A percentile compares a stretch with the other conserved stretches of the same genome.
These are phyloP conservation scores for Adrianichthys oophorus DNA, from an alignment of 2,797 vertebrate genomes.

Conservation along the genomic window DNA sequence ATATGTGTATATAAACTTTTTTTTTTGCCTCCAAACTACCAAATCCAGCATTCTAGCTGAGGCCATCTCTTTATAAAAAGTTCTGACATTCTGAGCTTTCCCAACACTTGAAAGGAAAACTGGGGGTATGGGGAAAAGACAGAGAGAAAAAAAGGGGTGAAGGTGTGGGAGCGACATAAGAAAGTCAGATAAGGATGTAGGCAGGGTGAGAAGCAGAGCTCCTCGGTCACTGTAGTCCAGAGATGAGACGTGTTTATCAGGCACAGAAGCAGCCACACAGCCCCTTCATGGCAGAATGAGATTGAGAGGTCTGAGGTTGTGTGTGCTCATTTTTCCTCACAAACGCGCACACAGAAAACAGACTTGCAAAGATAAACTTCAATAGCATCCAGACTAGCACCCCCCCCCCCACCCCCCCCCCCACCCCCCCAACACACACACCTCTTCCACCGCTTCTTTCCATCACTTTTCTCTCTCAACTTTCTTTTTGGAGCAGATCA, in stretches of 20 bases:
- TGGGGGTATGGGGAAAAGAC: slow-evolving; percentile 18
- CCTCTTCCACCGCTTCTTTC: slow-evolving; percentile 54
- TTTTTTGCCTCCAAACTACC: slow-evolving; percentile 26
- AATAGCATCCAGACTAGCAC: slow-evolving; percentile 57
- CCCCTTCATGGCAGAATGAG: slow-evolving; percentile 72
- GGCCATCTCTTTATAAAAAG: slow-evolving; percentile 27
- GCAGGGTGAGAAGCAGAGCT: slow-evolving; percentile 57
- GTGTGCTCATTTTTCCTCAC: slow-evolving; percentile 27
- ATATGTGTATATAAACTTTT: background rate
- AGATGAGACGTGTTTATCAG: slow-evolving; percentile 75
- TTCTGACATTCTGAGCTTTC: slow-evolving; percentile 40
- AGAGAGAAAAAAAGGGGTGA: slow-evolving; percentile 29
- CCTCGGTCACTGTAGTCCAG: slow-evolving; percentile 51
- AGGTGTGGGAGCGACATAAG: slow-evolving; percentile 42
- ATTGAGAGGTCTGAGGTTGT: slow-evolving; percentile 70
- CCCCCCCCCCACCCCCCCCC: background rate
- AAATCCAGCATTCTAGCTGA: slow-evolving; percentile 28
- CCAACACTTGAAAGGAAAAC: slow-evolving; percentile 34
- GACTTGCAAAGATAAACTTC: slow-evolving; percentile 67
- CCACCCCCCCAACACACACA: slow-evolving; percentile 19
- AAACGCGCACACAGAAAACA: slow-evolving; percentile 22
- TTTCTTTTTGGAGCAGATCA: slow-evolving; percentile 52
- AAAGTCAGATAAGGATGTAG: slow-evolving; percentile 54
- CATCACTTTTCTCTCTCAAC: slow-evolving; percentile 42
- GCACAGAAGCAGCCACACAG: slow-evolving; percentile 69